Percentiles rank a stretch among this genome's conserved stretches.
Conservation (phyloP, 2,113 vertebrate species). For the Heloderma charlesbogerti region DNA sequence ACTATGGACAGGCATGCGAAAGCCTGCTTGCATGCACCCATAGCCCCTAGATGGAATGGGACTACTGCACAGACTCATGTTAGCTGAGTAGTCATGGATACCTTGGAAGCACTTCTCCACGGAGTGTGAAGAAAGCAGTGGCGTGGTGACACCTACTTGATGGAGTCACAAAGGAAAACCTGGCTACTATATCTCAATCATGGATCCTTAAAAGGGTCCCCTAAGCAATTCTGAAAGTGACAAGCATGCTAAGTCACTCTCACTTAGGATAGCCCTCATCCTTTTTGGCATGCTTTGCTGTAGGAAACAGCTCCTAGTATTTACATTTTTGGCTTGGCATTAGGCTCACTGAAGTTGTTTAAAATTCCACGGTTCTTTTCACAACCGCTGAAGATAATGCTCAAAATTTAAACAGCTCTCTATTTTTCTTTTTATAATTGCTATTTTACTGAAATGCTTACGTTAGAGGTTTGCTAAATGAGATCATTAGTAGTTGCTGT, state of each 20-base stretch:
- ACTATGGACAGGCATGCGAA: background rate
- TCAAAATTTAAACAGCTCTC: constrained; percentile 36
- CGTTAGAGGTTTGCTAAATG: constrained; percentile 63
- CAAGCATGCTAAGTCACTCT: background rate
- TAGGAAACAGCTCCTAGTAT: constrained; percentile 39
- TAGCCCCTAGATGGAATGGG: background rate
- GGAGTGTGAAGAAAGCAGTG: background rate
- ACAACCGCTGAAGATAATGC: constrained; percentile 57
- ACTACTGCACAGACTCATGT: background rate
- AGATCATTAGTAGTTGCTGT: constrained; percentile 56
- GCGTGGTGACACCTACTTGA: background rate
- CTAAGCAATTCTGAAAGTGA: background rate
- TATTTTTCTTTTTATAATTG: constrained; percentile 19
- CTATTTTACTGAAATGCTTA: constrained; percentile 61
- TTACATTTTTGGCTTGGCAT: constrained; percentile 52
- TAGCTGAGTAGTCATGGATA: background rate
- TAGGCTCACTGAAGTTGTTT: constrained; percentile 41
- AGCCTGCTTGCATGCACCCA: background rate
- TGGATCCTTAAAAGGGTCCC: no score
- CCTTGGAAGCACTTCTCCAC: background rate
- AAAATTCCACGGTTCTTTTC: background rate
- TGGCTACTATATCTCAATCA: no score
- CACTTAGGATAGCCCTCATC: no score
- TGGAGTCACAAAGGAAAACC: background rate
- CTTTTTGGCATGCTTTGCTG: constrained; percentile 28